Conservation (phyloP, 2,797 vertebrate species). For the Melanotaenia trifasciata region DNA sequence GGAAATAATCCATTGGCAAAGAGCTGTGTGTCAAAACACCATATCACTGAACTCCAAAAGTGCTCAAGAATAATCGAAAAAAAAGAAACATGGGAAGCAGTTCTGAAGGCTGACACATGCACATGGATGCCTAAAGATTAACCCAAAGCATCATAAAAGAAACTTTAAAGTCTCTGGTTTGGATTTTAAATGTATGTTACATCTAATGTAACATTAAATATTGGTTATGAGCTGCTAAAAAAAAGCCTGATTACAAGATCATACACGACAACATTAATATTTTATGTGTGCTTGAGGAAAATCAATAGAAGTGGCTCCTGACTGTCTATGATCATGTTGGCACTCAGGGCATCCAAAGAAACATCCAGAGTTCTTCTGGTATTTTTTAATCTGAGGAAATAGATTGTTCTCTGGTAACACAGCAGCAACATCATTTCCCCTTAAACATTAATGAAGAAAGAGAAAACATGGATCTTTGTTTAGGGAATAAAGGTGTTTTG, state of each 20-base stretch:
- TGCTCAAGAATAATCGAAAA: neutral
- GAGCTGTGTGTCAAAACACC: constrained; percentile 51
- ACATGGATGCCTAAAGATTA: neutral
- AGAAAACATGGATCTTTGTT: neutral
- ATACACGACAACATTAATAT: constrained; percentile 69
- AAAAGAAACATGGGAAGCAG: neutral
- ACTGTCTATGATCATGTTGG: constrained; percentile 13
- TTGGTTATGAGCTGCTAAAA: constrained; percentile 15
- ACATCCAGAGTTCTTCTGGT: neutral
- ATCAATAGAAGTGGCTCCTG: constrained; percentile 70
- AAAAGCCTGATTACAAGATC: constrained; percentile 38
- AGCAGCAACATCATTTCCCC: neutral
- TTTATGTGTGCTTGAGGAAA: constrained; percentile 62
- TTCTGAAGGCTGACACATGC: neutral
- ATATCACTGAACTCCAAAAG: constrained; percentile 33
- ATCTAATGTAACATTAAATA: constrained; percentile 1
- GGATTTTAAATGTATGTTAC: constrained; percentile 10
- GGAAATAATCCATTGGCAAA: constrained; percentile 63
- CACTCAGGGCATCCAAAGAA: neutral
- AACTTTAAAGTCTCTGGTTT: neutral
- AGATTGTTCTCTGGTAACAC: neutral
- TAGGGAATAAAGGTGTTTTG: neutral
- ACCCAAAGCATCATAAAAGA: constrained; percentile 1
- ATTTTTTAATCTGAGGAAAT: neutral
- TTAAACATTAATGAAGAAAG: neutral